A percentile compares a stretch with the other conserved stretches of the same genome.
Evolutionary conservation across 92 coral and sea anemone species (phyloP).

Genomic region (Phenganax marumi): DNA sequence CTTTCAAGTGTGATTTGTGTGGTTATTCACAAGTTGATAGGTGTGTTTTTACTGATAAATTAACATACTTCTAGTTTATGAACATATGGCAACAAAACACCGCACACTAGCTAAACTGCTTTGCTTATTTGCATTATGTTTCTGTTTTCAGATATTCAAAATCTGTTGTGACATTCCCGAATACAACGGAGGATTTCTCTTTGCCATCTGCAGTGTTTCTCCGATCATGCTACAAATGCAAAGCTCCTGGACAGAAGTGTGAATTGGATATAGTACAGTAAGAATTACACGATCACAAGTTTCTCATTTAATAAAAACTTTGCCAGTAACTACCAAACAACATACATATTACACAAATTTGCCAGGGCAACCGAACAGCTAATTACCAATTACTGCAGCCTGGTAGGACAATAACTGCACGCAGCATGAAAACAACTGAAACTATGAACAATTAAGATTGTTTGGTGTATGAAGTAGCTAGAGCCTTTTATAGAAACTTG

Average conservation of each 20-base stretch:
- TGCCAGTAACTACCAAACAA: too few species aligned
- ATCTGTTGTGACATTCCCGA: conserved; percentile 74
- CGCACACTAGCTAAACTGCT: neutral
- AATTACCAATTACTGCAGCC: too few species aligned
- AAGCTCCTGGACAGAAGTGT: conserved; percentile 59
- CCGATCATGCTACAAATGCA: conserved; percentile 69
- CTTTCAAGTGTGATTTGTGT: conserved; percentile 72
- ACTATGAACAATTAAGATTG: too few species aligned
- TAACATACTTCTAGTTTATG: neutral
- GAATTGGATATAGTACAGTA: conserved; percentile 60
- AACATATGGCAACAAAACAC: neutral
- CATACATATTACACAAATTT: too few species aligned
- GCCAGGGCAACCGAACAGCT: too few species aligned
- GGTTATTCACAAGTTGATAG: conserved; percentile 69
- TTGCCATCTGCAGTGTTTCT: conserved; percentile 58
- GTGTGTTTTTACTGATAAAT: conserved; percentile 36
- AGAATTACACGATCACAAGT: neutral
- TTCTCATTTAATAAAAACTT: too few species aligned
- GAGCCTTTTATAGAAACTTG: too few species aligned
- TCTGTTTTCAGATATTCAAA: conserved; percentile 59
- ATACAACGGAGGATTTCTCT: conserved; percentile 64
- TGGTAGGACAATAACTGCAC: too few species aligned
- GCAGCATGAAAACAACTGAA: too few species aligned
- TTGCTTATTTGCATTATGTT: too few species aligned
- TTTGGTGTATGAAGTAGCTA: too few species aligned